Percentiles rank a stretch among this genome's conserved stretches.
phyloP scores from a whole-genome alignment of 1,140 invertebrate genomes.

The Ericerus pela region DNA sequence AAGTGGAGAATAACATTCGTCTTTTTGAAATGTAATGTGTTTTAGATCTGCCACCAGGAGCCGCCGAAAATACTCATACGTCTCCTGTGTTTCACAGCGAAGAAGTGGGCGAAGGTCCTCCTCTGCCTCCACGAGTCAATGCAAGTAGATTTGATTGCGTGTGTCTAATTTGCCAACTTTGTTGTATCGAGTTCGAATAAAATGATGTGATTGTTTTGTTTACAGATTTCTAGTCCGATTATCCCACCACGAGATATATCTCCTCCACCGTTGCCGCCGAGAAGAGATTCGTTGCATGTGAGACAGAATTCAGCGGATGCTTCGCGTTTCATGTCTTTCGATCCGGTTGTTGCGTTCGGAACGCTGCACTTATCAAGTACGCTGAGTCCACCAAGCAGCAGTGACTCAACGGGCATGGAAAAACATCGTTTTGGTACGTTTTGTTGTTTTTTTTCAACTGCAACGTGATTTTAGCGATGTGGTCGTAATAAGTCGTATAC shows the following conservation, averaged over 20 bases:
- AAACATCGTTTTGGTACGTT: constrained; percentile 1
- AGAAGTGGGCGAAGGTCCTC: constrained; percentile 1
- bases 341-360: background rate
- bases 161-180: constrained; percentile 4
- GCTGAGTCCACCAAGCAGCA: no score
- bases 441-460: background rate
- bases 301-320: background rate
- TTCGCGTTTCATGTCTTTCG: background rate
- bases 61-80: constrained; percentile 18
- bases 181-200: constrained; percentile 2
- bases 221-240: constrained; percentile 40
- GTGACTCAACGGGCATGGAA: background rate
- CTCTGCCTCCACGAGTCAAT: background rate
- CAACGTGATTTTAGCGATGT: background rate
- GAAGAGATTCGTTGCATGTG: constrained; percentile 32
- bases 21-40: no score
- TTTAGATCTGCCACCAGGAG: no score
- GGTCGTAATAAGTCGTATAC: no score
- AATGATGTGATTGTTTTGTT: constrained; percentile 17
- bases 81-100: constrained; percentile 20
- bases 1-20: no score
- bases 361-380: no score
- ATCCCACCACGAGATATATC: constrained; percentile 42
- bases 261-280: constrained; percentile 44
- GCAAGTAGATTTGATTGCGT: background rate